These are phyloP conservation scores for Craterocephalus amniculus DNA, from an alignment of 2,797 vertebrate genomes.

Conservation along the genomic window DNA sequence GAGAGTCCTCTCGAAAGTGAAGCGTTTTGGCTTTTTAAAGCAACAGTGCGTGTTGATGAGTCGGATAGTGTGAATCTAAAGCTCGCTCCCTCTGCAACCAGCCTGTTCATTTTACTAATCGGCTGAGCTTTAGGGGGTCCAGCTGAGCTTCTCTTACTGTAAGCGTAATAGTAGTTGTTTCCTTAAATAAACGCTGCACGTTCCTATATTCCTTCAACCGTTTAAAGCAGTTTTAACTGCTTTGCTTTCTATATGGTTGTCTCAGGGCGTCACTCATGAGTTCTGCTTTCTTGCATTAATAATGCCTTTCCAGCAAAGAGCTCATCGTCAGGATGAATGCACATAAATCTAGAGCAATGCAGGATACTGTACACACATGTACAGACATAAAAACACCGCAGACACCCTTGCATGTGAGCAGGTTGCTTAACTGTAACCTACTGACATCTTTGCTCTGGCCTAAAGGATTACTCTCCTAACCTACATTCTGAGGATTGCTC, in stretches of 20 bases:
- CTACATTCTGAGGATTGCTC: conserved; percentile 67
- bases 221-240: not conserved
- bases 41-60: conserved; percentile 36
- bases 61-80: conserved; percentile 19
- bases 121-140: conserved; percentile 59
- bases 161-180: conserved; percentile 28
- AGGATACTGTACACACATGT: not conserved
- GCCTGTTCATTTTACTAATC: conserved; percentile 67
- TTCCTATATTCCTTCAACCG: not conserved
- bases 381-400: not conserved
- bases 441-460: conserved; percentile 74
- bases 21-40: not conserved
- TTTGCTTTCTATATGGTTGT: not conserved
- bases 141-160: conserved; percentile 50
- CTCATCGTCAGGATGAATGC: conserved; percentile 24
- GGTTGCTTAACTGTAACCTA: conserved; percentile 61
- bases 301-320: conserved; percentile 1
- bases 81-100: conserved; percentile 38
- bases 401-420: conserved; percentile 19
- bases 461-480: conserved; percentile 82
- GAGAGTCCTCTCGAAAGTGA: too few relatives aligned
- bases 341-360: conserved; percentile 16
- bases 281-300: conserved; percentile 1
- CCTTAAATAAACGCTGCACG: not conserved
- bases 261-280: not conserved